These are phyloP conservation scores for Drosophila pruinosa DNA, from an alignment of 1,140 invertebrate species.

Conservation along the genomic window DNA sequence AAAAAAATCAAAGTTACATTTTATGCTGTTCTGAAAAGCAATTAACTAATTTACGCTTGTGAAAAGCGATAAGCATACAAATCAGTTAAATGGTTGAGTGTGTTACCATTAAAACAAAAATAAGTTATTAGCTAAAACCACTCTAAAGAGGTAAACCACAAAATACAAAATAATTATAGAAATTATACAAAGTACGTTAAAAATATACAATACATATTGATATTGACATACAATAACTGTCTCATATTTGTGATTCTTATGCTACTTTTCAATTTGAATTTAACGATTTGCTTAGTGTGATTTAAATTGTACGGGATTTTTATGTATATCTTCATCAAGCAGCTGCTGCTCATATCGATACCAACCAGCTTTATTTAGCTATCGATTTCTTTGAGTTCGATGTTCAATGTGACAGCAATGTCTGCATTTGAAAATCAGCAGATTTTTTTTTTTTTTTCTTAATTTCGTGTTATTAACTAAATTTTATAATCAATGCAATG, in stretches of 20 bases:
- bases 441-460: no score
- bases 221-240: slow-evolving; percentile 22
- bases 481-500: no score
- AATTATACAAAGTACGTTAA: slow-evolving; percentile 54
- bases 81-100: slow-evolving; percentile 23
- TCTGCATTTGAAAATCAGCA: no score
- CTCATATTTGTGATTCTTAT: neutral
- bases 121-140: slow-evolving; percentile 21
- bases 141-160: slow-evolving; percentile 37
- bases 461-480: no score
- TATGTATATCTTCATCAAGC: neutral
- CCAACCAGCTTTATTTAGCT: no score
- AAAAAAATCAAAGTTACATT: slow-evolving; percentile 57
- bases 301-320: neutral
- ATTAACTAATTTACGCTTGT: slow-evolving; percentile 63
- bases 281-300: neutral
- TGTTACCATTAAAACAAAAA: neutral
- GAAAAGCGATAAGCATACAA: slow-evolving; percentile 40
- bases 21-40: slow-evolving; percentile 69
- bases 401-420: no score
- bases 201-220: slow-evolving; percentile 50
- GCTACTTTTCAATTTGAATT: neutral
- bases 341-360: neutral
- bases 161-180: slow-evolving; percentile 58
- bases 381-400: no score